Base-by-base conservation (phyloP, 2,797 vertebrate genomes). In the Micropoecilia bifurca region DNA sequence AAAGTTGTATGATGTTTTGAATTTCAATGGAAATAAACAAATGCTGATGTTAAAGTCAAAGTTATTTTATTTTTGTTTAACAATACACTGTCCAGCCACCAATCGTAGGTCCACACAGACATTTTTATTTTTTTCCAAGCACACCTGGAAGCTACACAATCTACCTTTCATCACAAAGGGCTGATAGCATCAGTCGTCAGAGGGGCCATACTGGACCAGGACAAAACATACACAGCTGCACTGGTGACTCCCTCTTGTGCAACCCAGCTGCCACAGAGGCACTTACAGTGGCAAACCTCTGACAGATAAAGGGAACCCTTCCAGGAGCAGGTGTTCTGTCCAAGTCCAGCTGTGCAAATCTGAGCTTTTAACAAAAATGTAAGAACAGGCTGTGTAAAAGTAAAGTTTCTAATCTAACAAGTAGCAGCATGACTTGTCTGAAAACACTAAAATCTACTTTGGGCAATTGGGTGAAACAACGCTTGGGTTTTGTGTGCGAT, bases 131-230 rank as follows among this genome's bases (percentile, higher is more conserved):
- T 22, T 71, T 45, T 48, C 13, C 61, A 79, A 73, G 46, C 68
- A 83, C 93, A 93, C 89, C 91, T 93, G 92, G 88, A 86, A 50
- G 85, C 77, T 74, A 84, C 82, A 83, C 84, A 80, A 81, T 90
- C 85, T 81, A 74, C 72, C 91, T 94, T 95, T 95, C 92, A 94
- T 94, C 94, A 94, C 55, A 36, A 83, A 74, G 77, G 83, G 79
- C 79, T 77, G 89, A 93, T 88, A 91, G 82, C 74, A 87, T 88
- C 89, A 71, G 80, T 76, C 86, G 73, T 87, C 84, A 88, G 83
- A 89, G 84, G 81, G 88, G 80, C 82, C 86, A 88, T 47, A 6
- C 81, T 85, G 85, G 89, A 85, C 85, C 47, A 3, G 85, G 86
- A 93, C 89, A 89, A 86, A 91, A 79, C 76, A 86, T 68, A 78